Percentiles rank a stretch among this genome's conserved stretches.
Evolutionary conservation across 2,888 invertebrate genomes (phyloP).

Genomic region (Hartigia nigra): DNA sequence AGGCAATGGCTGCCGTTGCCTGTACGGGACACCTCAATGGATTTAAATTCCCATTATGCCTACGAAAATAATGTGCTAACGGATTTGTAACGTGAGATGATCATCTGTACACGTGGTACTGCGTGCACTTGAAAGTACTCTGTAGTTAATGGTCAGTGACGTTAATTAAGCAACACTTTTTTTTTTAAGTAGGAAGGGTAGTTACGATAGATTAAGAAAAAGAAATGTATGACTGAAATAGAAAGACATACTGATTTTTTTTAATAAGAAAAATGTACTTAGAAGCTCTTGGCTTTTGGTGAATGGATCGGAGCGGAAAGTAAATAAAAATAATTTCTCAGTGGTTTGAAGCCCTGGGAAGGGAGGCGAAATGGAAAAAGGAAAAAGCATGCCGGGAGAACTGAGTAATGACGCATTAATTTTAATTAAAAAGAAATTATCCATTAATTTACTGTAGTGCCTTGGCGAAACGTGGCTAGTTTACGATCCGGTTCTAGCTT

Average conservation of each 20-base stretch:
- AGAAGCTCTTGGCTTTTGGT: background rate
- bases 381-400: background rate
- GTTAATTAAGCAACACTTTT: background rate
- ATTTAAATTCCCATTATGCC: slow-evolving; percentile 59
- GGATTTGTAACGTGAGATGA: background rate
- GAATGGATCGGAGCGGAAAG: background rate
- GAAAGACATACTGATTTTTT: no score
- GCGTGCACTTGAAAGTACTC: slow-evolving; percentile 27
- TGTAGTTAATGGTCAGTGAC: background rate
- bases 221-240: no score
- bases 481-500: slow-evolving; percentile 38
- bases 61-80: slow-evolving; percentile 11
- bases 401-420: slow-evolving; percentile 39
- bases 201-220: background rate
- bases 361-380: background rate
- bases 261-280: background rate
- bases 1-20: background rate
- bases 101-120: slow-evolving; percentile 20
- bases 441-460: slow-evolving; percentile 19
- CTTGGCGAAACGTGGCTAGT: slow-evolving; percentile 33
- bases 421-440: slow-evolving; percentile 48
- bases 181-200: background rate
- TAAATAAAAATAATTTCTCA: background rate
- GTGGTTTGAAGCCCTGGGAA: background rate
- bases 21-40: slow-evolving; percentile 17